A percentile compares a stretch with the other conserved stretches of the same genome.
Evolutionary conservation across 2,113 vertebrate species (phyloP).

Genomic region (Narcine bancroftii): DNA sequence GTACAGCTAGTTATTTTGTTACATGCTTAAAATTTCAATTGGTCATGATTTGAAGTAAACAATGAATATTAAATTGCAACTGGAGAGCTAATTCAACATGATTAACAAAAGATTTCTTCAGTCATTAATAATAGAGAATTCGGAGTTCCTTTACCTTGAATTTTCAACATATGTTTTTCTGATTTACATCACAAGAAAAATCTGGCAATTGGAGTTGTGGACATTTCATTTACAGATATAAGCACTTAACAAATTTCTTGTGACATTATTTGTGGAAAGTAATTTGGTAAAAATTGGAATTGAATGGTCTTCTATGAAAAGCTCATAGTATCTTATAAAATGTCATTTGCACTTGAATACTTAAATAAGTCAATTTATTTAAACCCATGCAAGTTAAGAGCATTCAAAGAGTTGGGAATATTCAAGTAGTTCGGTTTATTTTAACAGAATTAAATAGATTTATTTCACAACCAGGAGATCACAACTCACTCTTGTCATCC

Average conservation of each 20-base stretch:
- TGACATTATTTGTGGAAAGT: neutral
- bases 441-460: neutral
- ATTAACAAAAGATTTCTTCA: neutral
- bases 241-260: neutral
- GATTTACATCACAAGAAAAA: neutral
- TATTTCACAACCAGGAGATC: constrained; percentile 1
- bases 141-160: neutral
- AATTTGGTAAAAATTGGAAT: neutral
- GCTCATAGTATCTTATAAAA: neutral
- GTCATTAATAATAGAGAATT: constrained; percentile 7
- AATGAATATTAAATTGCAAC: neutral
- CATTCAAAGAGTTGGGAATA: neutral
- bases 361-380: neutral
- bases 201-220: neutral
- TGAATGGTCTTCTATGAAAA: neutral
- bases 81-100: neutral
- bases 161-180: neutral
- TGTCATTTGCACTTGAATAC: neutral
- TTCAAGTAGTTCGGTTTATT: neutral
- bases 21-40: neutral
- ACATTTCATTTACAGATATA: neutral
- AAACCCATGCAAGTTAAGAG: neutral
- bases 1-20: neutral
- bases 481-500: neutral
- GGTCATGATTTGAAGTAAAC: neutral